A percentile compares a stretch with the other conserved stretches of the same genome.
Evolutionary conservation across 2,797 vertebrate species (phyloP).

Genomic region (Microctenopoma lineatum): DNA sequence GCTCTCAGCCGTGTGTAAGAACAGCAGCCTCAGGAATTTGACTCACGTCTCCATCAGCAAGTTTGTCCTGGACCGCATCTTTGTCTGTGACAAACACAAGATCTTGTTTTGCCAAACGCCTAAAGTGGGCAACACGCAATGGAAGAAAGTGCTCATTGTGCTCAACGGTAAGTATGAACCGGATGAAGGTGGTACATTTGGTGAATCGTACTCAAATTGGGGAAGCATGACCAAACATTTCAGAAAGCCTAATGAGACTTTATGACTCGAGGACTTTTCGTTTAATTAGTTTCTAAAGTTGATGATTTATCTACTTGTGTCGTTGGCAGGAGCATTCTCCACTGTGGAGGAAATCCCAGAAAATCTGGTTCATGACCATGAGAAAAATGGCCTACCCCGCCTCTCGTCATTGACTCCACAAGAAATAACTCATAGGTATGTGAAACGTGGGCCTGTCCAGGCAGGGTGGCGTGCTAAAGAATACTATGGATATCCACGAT

Average conservation of each 20-base stretch:
- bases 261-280: neutral
- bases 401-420: slow-evolving; percentile 90
- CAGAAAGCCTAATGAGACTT: neutral
- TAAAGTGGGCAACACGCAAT: slow-evolving; percentile 99
- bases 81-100: slow-evolving; percentile 97
- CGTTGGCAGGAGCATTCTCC: slow-evolving; percentile 87
- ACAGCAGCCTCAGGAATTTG: slow-evolving; percentile 87
- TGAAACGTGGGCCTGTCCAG: neutral
- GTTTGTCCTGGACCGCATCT: slow-evolving; percentile 97
- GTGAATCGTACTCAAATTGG: neutral
- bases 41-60: slow-evolving; percentile 90
- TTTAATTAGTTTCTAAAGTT: neutral
- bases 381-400: slow-evolving; percentile 95
- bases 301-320: neutral
- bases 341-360: slow-evolving; percentile 95
- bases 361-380: slow-evolving; percentile 95
- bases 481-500: neutral
- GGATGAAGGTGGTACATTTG: neutral
- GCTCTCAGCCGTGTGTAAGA: slow-evolving; percentile 87
- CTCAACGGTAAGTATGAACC: slow-evolving; percentile 88
- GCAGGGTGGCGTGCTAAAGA: no score
- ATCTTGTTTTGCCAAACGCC: slow-evolving; percentile 99
- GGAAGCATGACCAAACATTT: neutral
- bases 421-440: slow-evolving; percentile 90
- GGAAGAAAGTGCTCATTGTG: slow-evolving; percentile 99